These are phyloP conservation scores for Sanderia malayensis DNA, from an alignment of 30 jellyfish, hydroid and myxozoan species.

Conservation along the genomic window DNA sequence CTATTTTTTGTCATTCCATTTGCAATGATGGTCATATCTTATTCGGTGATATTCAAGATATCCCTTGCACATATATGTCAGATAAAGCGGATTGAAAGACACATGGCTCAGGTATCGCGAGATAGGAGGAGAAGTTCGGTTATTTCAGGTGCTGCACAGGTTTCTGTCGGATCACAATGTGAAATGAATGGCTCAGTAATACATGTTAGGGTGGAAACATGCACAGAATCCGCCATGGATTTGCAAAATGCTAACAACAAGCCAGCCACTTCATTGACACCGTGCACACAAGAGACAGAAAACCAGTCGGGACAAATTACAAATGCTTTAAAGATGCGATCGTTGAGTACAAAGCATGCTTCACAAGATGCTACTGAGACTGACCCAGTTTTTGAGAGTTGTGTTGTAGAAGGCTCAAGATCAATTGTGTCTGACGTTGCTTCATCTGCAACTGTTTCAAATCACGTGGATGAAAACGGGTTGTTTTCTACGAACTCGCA, in stretches of 20 bases:
- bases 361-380: background rate
- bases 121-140: constrained; percentile 6
- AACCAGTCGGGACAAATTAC: background rate
- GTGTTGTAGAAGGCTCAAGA: too few species aligned
- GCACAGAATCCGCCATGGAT: background rate
- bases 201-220: background rate
- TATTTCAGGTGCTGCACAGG: too few species aligned
- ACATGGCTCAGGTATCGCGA: constrained; percentile 12
- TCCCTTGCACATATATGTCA: constrained; percentile 28
- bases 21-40: constrained; percentile 55
- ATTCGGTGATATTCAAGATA: constrained; percentile 46
- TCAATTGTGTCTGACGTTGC: too few species aligned
- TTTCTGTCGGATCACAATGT: constrained; percentile 18
- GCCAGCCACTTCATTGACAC: background rate
- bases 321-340: background rate
- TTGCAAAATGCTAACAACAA: background rate
- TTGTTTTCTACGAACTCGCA: too few species aligned
- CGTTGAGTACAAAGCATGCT: background rate
- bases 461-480: too few species aligned
- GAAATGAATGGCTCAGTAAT: constrained; percentile 6
- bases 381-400: too few species aligned
- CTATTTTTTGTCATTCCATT: constrained; percentile 54
- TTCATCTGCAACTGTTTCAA: too few species aligned
- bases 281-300: background rate
- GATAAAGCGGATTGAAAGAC: constrained; percentile 32